Conservation (phyloP, 2,113 vertebrate species). For the Dipodomys ordii region DNA sequence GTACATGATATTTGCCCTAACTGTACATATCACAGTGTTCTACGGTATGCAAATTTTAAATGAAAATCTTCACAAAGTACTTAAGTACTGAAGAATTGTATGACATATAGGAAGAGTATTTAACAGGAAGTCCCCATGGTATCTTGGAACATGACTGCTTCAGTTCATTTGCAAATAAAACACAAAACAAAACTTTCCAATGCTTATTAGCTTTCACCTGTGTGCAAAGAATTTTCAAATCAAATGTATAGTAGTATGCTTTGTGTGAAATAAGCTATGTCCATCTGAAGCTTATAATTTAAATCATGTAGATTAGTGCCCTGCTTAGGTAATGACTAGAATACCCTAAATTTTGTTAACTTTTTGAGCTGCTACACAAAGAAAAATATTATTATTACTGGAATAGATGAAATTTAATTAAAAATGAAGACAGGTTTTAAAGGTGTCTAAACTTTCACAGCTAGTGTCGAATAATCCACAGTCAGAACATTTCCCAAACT, state of each 20-base stretch:
- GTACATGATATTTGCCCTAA: neutral
- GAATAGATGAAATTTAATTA: neutral
- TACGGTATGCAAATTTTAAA: neutral
- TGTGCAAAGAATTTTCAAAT: neutral
- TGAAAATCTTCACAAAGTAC: neutral
- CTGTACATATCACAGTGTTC: neutral
- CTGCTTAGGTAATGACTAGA: neutral
- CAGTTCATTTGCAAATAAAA: neutral
- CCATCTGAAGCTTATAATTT: neutral
- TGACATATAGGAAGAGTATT: neutral
- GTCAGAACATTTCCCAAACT: neutral
- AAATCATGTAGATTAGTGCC: neutral
- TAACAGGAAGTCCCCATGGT: neutral
- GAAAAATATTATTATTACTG: neutral
- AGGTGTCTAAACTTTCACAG: neutral
- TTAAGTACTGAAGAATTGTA: neutral
- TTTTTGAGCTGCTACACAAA: neutral
- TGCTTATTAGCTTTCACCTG: neutral
- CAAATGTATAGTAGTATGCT: neutral
- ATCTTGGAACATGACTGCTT: neutral
- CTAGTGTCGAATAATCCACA: neutral
- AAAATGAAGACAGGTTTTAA: constrained; percentile 40
- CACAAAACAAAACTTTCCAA: neutral
- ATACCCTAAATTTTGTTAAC: neutral
- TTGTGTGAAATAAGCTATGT: constrained; percentile 8